A percentile compares a stretch with the other conserved stretches of the same genome.
Conservation (phyloP, 2,888 invertebrate species). For the Andrena bucephala region DNA sequence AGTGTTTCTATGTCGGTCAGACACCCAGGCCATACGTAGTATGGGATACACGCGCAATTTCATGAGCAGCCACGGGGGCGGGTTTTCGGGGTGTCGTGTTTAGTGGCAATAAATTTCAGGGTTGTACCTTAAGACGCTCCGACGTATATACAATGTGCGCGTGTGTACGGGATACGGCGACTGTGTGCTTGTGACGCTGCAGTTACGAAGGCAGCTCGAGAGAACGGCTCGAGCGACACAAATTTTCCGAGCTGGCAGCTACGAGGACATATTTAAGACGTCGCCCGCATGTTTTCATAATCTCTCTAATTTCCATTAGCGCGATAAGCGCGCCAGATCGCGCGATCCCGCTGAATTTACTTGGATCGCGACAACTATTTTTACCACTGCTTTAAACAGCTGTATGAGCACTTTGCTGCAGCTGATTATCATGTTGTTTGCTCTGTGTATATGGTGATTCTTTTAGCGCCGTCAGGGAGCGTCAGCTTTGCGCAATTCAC, state of each 20-base stretch:
- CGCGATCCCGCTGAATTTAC: slow-evolving; percentile 23
- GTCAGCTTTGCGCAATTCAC: not conserved
- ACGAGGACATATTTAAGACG: slow-evolving; percentile 73
- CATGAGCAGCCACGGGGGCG: slow-evolving; percentile 48
- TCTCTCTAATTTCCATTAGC: slow-evolving; percentile 74
- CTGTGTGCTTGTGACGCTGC: slow-evolving; percentile 6
- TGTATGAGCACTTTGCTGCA: not conserved
- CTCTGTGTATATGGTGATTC: not conserved
- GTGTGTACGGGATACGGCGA: not conserved
- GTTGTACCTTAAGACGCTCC: slow-evolving; percentile 66
- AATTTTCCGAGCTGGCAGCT: slow-evolving; percentile 74
- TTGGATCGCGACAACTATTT: slow-evolving; percentile 21
- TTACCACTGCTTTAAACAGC: not conserved
- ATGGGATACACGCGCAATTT: slow-evolving; percentile 65
- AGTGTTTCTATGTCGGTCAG: slow-evolving; percentile 37
- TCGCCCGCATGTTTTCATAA: slow-evolving; percentile 71
- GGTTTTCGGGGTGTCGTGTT: slow-evolving; percentile 72
- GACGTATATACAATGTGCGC: slow-evolving; percentile 12
- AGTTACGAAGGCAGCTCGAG: slow-evolving; percentile 59
- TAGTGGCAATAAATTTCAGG: slow-evolving; percentile 74
- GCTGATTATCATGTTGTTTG: not conserved
- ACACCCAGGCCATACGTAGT: slow-evolving; percentile 53
- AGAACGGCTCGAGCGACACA: slow-evolving; percentile 66
- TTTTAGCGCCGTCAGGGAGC: not conserved
- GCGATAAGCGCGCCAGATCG: slow-evolving; percentile 43